Evolutionary conservation across 2,888 invertebrate species (phyloP), one percentile per base, ranked within the genome.

Genomic region (Tuberolachnus salignus): DNA sequence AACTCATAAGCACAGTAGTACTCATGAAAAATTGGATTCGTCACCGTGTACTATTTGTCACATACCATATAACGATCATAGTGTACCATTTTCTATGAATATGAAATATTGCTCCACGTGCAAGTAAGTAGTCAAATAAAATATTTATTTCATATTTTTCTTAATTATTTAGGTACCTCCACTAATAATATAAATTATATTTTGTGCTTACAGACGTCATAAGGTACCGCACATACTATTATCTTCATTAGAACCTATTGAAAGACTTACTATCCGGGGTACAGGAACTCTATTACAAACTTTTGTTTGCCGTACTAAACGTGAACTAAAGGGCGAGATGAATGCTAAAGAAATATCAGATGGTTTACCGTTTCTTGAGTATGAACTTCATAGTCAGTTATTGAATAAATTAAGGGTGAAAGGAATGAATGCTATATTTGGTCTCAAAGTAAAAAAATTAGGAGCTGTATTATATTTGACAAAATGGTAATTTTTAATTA

Each of bases 281-380:
- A 89, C 90, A 83, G 88, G 89, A 9, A 90, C 90, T 81, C 89
- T 92, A 82, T 87, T 92, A 81, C 92, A 92, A 84, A 89, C 90
- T 72, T 92, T 92, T 82, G 92, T 93, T 0, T 91, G 93, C 73
- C 90, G 94, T 63, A 88, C 91, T 0, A 91, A 95, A 82, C 90
- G 91, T 64, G 93, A 94, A 83, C 88, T 92, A 10, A 89, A 92
- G 14, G 92, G 94, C 0, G 97, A 97, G 86, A 88, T 92, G 0
- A 92, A 93, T 82, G 95, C 98, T 6, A 91, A 96, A 83, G 97
- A 98, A 87, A 94, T 98, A 81, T 97, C 97, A 1, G 94, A 98
- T 87, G 94, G 94, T 83, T 87, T 98, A 75, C 98, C 98, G 0
- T 98, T 98, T 87, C 86, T 98, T 75, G 98, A 98, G 86, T 98